A percentile compares a stretch with the other conserved stretches of the same genome.
These are phyloP conservation scores for Semaprochilodus insignis DNA, from an alignment of 2,797 vertebrate species.

Conservation along the genomic window DNA sequence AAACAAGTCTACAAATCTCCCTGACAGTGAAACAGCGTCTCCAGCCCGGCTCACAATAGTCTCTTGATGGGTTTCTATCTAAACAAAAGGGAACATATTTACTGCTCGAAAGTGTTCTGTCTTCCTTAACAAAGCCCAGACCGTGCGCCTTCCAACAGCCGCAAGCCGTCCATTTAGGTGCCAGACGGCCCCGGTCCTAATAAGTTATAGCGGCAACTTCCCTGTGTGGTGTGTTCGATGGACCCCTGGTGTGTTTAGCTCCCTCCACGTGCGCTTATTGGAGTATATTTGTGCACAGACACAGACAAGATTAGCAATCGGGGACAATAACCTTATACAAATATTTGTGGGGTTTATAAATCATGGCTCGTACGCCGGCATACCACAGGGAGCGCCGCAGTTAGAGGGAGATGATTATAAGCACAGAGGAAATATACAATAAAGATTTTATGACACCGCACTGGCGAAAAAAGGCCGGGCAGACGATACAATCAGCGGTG, in stretches of 20 bases:
- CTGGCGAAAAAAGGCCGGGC: conserved; percentile 9
- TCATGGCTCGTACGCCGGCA: conserved; percentile 17
- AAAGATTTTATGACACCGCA: conserved; percentile 42
- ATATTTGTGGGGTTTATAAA: conserved; percentile 59
- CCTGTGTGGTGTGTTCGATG: neutral
- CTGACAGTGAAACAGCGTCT: neutral
- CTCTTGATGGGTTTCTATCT: neutral
- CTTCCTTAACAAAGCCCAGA: neutral
- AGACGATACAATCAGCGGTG: conserved; percentile 14
- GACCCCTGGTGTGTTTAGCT: neutral
- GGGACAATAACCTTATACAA: conserved; percentile 53
- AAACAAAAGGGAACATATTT: neutral
- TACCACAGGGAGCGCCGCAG: conserved; percentile 34
- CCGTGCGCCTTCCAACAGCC: no score
- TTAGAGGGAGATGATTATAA: conserved; percentile 31
- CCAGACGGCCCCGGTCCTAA: neutral
- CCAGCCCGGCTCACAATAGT: neutral
- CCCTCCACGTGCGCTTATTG: neutral
- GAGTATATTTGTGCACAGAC: neutral
- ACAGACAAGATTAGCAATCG: conserved; percentile 16
- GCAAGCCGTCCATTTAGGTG: neutral
- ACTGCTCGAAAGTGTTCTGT: neutral
- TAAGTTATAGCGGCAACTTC: neutral
- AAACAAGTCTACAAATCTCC: neutral
- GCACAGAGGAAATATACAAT: conserved; percentile 40